Evolutionary conservation across 2,113 vertebrate species (phyloP).

Genomic region (Phalacrocorax pelagicus): DNA sequence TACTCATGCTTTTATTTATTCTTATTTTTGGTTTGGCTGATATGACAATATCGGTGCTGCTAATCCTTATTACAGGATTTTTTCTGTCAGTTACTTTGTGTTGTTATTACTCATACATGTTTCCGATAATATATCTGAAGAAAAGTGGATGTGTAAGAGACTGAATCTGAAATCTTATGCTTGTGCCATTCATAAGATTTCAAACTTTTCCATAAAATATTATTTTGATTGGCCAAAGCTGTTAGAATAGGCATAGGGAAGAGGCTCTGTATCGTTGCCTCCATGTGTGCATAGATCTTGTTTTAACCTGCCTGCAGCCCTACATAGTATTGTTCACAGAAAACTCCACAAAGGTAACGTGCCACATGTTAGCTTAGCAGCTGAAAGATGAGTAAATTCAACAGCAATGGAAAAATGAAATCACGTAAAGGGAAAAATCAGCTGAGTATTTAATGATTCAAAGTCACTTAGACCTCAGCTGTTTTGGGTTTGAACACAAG

Average conservation of each 20-base stretch:
- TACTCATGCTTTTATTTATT: neutral
- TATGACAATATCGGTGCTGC: neutral
- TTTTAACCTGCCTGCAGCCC: neutral
- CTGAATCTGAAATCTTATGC: neutral
- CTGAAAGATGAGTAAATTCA: neutral
- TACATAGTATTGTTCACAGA: neutral
- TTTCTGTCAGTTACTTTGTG: neutral
- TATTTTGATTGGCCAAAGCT: neutral
- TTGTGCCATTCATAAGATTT: neutral
- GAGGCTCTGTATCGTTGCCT: neutral
- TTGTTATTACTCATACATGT: neutral
- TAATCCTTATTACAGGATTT: neutral
- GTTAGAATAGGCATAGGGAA: neutral
- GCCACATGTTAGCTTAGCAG: neutral
- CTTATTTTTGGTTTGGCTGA: neutral
- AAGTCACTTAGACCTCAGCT: constrained; percentile 15
- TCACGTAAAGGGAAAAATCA: neutral
- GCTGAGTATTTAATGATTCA: neutral
- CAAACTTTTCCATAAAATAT: neutral
- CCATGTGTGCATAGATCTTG: neutral
- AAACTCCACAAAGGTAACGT: neutral
- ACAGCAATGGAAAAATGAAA: neutral
- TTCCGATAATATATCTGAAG: neutral
- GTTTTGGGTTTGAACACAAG: constrained; percentile 8
- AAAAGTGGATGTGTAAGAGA: neutral